Conservation (phyloP, 1,140 invertebrate genomes). For the Diabrotica undecimpunctata region DNA sequence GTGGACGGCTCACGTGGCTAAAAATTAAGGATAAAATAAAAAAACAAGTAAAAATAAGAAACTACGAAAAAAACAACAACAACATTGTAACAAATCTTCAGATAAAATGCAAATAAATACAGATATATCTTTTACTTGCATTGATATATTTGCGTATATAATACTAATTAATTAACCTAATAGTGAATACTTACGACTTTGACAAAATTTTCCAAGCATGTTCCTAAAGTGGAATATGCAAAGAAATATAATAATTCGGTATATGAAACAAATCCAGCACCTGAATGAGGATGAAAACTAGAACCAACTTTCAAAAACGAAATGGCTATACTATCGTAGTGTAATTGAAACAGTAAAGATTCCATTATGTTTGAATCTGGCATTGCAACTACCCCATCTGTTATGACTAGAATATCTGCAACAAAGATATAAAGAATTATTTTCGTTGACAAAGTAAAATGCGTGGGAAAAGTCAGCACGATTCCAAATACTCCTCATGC, state of each 20-base stretch:
- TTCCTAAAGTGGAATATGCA: conserved; percentile 73
- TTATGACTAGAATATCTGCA: conserved; percentile 74
- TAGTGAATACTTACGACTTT: conserved; percentile 44
- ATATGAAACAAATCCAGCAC: conserved; percentile 68
- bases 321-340: conserved; percentile 72
- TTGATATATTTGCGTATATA: too few species aligned
- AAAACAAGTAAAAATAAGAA: too few species aligned
- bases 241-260: conserved; percentile 77
- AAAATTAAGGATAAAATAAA: too few species aligned
- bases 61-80: too few species aligned
- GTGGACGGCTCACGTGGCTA: conserved; percentile 39
- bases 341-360: conserved; percentile 68
- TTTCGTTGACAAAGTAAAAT: too few species aligned
- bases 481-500: too few species aligned
- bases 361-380: conserved; percentile 73
- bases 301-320: conserved; percentile 77
- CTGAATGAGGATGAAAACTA: conserved; percentile 64
- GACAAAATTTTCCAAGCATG: conserved; percentile 60
- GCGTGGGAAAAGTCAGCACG: too few species aligned
- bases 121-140: too few species aligned
- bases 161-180: too few species aligned
- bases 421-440: too few species aligned
- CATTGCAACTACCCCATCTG: conserved; percentile 76
- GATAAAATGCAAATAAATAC: too few species aligned
- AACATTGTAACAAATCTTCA: too few species aligned